phyloP scores from a whole-genome alignment of 2,888 invertebrate genomes.

The Diadegma fenestrale region DNA sequence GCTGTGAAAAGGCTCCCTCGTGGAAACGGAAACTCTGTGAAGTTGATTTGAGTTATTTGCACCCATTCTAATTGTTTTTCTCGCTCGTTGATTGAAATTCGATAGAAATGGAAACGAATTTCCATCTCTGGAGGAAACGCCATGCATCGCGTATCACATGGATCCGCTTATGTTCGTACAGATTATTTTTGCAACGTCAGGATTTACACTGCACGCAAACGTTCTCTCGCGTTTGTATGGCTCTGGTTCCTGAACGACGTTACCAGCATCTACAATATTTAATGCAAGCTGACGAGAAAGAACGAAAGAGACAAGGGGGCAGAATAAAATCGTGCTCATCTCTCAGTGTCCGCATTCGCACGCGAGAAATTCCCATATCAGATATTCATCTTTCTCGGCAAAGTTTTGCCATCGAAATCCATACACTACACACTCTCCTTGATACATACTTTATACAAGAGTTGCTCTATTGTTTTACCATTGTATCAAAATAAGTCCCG shows the following conservation, averaged over 20 bases:
- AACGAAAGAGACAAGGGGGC: slow-evolving; percentile 7
- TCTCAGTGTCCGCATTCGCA: slow-evolving; percentile 77
- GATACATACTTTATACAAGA: slow-evolving; percentile 23
- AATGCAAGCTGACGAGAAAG: slow-evolving; percentile 31
- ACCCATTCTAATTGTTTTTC: neutral
- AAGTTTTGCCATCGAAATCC: slow-evolving; percentile 78
- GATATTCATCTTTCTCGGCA: slow-evolving; percentile 79
- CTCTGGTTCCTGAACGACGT: slow-evolving; percentile 29
- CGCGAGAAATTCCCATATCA: slow-evolving; percentile 79
- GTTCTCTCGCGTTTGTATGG: slow-evolving; percentile 34
- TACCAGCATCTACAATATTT: slow-evolving; percentile 31
- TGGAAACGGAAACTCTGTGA: slow-evolving; percentile 6
- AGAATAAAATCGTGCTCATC: slow-evolving; percentile 23
- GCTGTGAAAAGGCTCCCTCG: neutral
- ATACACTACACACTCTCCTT: slow-evolving; percentile 32
- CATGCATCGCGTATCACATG: slow-evolving; percentile 14
- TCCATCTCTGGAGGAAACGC: neutral
- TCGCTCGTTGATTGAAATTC: neutral
- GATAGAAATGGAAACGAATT: slow-evolving; percentile 8
- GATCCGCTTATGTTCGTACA: neutral
- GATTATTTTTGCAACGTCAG: slow-evolving; percentile 18
- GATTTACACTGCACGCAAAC: slow-evolving; percentile 13
- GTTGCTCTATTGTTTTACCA: slow-evolving; percentile 74
- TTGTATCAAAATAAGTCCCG: slow-evolving; percentile 79
- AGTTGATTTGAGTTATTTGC: neutral